Percentiles rank a stretch among this genome's conserved stretches.
Conservation (phyloP, 2,113 vertebrate genomes). For the Ploceus nigricollis region DNA sequence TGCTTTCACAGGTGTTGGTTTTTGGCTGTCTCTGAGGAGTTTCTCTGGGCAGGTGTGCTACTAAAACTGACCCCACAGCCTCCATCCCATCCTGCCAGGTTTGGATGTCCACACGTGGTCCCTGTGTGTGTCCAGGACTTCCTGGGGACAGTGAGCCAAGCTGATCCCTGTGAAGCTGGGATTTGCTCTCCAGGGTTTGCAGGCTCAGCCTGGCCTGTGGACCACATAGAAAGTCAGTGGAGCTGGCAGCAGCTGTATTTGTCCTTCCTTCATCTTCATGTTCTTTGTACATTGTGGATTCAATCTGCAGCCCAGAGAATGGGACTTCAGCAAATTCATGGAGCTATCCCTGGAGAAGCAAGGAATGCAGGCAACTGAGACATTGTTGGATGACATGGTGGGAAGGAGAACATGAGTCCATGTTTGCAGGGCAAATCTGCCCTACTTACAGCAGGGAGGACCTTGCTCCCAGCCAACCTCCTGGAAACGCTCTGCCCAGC, state of each 20-base stretch:
- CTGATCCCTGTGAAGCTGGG: neutral
- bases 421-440: neutral
- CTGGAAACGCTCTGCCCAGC: neutral
- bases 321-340: neutral
- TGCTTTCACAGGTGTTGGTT: neutral
- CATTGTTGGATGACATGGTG: neutral
- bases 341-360: neutral
- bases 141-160: neutral
- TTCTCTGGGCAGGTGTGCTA: neutral
- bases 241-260: neutral
- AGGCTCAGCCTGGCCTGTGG: neutral
- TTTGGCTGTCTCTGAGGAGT: neutral
- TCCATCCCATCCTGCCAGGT: neutral
- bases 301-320: neutral
- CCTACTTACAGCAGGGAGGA: neutral
- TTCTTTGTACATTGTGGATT: neutral
- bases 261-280: neutral
- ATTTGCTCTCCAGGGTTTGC: neutral
- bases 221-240: rapidly evolving
- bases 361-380: neutral
- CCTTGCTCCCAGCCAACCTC: neutral
- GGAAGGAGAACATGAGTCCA: neutral
- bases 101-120: neutral
- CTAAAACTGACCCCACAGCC: neutral
- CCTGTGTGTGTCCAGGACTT: neutral